phyloP scores from a whole-genome alignment of 2,888 invertebrate species.

The Pharmacophagus antenor region DNA sequence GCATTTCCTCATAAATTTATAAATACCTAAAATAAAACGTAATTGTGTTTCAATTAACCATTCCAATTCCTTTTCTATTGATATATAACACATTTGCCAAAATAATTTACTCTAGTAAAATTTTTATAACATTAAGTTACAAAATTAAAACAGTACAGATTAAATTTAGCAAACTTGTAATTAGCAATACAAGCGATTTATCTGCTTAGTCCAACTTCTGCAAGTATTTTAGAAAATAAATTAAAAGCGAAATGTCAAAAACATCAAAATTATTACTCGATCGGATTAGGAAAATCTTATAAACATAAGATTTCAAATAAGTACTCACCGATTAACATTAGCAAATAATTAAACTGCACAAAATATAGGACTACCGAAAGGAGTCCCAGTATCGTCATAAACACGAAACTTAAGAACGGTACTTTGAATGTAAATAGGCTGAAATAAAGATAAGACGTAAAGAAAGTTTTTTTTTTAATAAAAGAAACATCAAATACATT shows the following conservation, averaged over 20 bases:
- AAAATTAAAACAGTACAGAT: no score
- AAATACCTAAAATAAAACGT: constrained; percentile 53
- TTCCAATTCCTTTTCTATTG: background rate
- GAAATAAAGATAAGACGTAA: constrained; percentile 44
- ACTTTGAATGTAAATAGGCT: constrained; percentile 67
- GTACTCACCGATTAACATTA: constrained; percentile 65
- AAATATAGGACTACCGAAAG: constrained; percentile 52
- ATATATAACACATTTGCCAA: background rate
- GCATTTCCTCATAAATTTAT: constrained; percentile 65
- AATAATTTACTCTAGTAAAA: background rate
- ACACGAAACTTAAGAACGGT: constrained; percentile 61
- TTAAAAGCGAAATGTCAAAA: no score
- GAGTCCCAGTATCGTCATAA: constrained; percentile 51
- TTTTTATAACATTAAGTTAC: background rate
- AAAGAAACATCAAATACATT: no score
- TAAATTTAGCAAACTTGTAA: no score
- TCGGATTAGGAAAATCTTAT: background rate
- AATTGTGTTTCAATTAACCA: background rate
- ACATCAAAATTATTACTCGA: no score
- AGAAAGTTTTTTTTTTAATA: no score
- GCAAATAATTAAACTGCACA: constrained; percentile 60
- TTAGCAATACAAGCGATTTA: no score
- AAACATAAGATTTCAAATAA: background rate
- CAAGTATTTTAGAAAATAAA: no score
- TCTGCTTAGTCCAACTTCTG: no score